Evolutionary conservation across 53 echinoderm and acorn worm species (phyloP), one percentile per base, ranked within the genome.

Genomic region (Temnopleurus reevesii): DNA sequence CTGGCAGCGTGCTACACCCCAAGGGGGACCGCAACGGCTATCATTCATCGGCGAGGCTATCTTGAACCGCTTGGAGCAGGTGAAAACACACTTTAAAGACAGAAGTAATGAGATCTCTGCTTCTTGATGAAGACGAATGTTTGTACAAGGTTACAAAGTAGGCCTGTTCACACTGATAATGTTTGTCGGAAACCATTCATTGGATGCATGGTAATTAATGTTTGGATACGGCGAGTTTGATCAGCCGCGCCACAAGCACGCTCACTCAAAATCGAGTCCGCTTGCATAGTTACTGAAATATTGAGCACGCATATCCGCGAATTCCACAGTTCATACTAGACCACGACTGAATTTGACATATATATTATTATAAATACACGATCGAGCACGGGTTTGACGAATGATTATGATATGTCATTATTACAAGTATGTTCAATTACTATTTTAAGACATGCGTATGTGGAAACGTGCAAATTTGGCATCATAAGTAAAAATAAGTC

Each of bases 31-130:
- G 15, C 63, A 21, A 5, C 31, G 8, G 3, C 63, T 63, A 63
- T 63, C 63, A 63, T 17, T 63, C 63, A 63, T 0, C 34, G 34
- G 18, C 17, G 13, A 30, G 63, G 30, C 63, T 63, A 63, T 63
- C 63, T 63, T 1, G 30, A 63, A 63, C 63, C 63, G 17, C 31
- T 63, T 31, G 31, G n/a, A 63, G 34, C 63, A 63, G 63, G 63
- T 63, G 63, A 63, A 34, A 30, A 63, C 34, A 63, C 63, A 63
- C 63, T 34, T 61, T 61, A 15, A 61, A 61, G 61, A 33, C 61
- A 33, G 33, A 33, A 15, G 63, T 63, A 63, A 63, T 63, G 63
- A 63, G 63, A 63, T 63, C 63, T 63, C 31, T 63, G 17, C 33
- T 63, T 2, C 31, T 63, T 31, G 31, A 63, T 63, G 63, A 63